Evolutionary conservation across 2,888 invertebrate species (phyloP), one percentile per base, ranked within the genome.

Genomic region (Pyrgus malvae): DNA sequence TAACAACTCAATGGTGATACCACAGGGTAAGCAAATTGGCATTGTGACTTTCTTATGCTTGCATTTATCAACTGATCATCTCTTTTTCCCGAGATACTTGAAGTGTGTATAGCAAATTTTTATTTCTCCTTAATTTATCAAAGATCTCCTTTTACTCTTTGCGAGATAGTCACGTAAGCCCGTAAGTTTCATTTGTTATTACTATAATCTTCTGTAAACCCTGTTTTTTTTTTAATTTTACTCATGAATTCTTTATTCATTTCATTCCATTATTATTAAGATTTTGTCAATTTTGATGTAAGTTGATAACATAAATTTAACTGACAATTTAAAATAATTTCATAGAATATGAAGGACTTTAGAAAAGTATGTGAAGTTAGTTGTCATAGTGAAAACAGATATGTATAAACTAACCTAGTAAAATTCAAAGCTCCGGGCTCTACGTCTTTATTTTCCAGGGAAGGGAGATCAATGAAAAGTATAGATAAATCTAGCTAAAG

Each of bases 401-500:
- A 2, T 14, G 16, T 44, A 33, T 12, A 6, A 31, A 40, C n/a
- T 35, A 44, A 37, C 35, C 31, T n/a, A 19, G 2, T 12, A 27
- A 40, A 50, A 45, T 19, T 51, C 1, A 11, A 48, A 48, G 51
- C 38, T 29, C 44, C 63, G 64, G 66, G 65, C 46, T 56, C 55
- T 62, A 56, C 57, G 56, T 63, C 68, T 41, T 81, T 79, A 69
- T 67, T 81, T 85, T 85, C 72, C 87, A 87, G 86, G 89, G 90
- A 90, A 89, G 89, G 88, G 88, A 90, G 89, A 90, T 89, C 81
- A 88, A 88, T 87, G 88, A 81, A 67, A 62, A 63, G 48, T 57
- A 59, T 62, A 61, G 62, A 61, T 62, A 61, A 61, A 61, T 66
- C 41, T 60, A 68, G 63, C 63, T 62, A 50, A 57, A 60, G 58